Conservation (phyloP, 2,888 invertebrate genomes). For the Polydrusus tereticollis region DNA sequence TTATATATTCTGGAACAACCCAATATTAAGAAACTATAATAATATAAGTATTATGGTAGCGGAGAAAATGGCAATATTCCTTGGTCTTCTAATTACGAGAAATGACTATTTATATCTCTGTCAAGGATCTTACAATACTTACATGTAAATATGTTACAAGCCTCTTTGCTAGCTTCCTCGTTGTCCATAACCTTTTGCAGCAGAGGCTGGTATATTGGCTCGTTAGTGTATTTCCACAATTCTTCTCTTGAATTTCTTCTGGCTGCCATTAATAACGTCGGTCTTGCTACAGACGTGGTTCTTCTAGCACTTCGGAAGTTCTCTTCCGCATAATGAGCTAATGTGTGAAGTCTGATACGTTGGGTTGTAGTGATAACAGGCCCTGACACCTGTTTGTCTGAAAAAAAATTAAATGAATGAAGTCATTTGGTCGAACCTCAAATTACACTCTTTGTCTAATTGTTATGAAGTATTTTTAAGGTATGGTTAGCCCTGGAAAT, state of each 20-base stretch:
- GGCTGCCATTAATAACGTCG: conserved; percentile 76
- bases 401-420: neutral
- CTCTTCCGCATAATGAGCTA: conserved; percentile 86
- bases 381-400: conserved; percentile 39
- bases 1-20: no score
- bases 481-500: no score
- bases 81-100: no score
- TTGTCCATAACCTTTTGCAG: conserved; percentile 81
- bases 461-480: no score
- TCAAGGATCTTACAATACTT: conserved; percentile 66
- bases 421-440: conserved; percentile 53
- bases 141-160: conserved; percentile 84
- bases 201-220: conserved; percentile 86
- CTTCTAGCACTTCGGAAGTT: conserved; percentile 75
- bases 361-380: conserved; percentile 70
- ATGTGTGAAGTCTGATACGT: conserved; percentile 82
- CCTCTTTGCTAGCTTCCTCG: conserved; percentile 79
- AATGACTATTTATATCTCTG: no score
- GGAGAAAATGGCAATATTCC: no score
- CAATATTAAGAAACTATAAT: no score
- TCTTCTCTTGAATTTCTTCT: conserved; percentile 77
- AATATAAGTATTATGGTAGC: no score
- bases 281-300: conserved; percentile 56
- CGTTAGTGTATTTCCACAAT: conserved; percentile 85
- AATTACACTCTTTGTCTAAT: no score